phyloP scores from a whole-genome alignment of 1,140 invertebrate species.

The Sminthurides bifidus region DNA sequence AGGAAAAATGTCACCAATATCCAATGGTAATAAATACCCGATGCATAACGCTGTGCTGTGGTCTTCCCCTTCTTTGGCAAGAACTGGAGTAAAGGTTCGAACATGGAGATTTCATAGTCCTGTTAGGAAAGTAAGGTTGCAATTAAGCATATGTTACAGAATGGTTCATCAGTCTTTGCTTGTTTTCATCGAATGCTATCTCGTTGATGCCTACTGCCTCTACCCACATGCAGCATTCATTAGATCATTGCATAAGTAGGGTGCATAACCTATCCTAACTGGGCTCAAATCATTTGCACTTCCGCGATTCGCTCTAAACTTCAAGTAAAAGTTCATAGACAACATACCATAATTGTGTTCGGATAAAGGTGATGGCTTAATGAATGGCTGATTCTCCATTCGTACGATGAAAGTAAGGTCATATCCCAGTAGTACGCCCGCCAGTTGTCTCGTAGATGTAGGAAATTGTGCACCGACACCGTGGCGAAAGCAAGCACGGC shows the following conservation, averaged over 20 bases:
- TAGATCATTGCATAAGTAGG: too few relatives aligned
- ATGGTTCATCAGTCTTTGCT: too few relatives aligned
- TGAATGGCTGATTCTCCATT: conserved; percentile 63
- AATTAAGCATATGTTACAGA: too few relatives aligned
- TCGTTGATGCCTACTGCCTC: too few relatives aligned
- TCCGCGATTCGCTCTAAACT: too few relatives aligned
- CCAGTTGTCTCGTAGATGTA: conserved; percentile 66
- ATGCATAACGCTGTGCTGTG: conserved; percentile 8
- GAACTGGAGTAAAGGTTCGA: neutral
- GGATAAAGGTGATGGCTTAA: conserved; percentile 69
- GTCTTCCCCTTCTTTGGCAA: neutral
- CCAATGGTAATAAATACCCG: conserved; percentile 42
- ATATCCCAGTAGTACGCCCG: conserved; percentile 71
- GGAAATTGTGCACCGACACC: conserved; percentile 63
- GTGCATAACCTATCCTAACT: too few relatives aligned
- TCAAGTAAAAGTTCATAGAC: too few relatives aligned
- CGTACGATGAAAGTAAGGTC: conserved; percentile 48
- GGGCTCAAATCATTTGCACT: too few relatives aligned
- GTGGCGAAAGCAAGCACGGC: conserved; percentile 45
- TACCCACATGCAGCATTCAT: too few relatives aligned
- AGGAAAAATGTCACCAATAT: conserved; percentile 40
- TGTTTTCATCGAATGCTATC: too few relatives aligned
- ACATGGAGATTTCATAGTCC: neutral
- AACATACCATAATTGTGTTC: conserved; percentile 50
- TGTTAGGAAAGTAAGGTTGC: neutral